Percentiles rank a stretch among this genome's conserved stretches.
These are phyloP conservation scores for Malthinus seriepunctatus DNA, from an alignment of 2,888 invertebrate species.

Conservation along the genomic window DNA sequence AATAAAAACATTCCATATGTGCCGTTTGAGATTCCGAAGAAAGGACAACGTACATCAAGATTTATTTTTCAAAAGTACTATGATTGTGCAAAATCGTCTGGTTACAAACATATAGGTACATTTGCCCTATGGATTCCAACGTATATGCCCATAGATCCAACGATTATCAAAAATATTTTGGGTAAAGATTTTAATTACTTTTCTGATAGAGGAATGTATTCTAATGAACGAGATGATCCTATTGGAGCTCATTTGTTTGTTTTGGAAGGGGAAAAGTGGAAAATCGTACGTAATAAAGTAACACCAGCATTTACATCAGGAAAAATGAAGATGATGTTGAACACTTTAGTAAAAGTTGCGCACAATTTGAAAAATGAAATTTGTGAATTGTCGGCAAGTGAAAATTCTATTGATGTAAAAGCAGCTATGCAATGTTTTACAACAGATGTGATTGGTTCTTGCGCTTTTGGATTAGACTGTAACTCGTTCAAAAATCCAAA, in stretches of 20 bases:
- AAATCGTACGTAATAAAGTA: conserved; percentile 54
- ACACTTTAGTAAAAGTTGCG: conserved; percentile 21
- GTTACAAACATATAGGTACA: not conserved
- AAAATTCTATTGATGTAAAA: conserved; percentile 42
- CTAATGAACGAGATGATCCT: conserved; percentile 60
- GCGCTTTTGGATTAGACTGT: conserved; percentile 61
- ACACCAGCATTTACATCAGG: conserved; percentile 2
- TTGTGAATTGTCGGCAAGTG: conserved; percentile 39
- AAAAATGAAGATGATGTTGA: conserved; percentile 51
- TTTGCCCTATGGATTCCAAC: not conserved
- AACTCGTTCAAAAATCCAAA: conserved; percentile 49
- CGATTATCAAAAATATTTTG: conserved; percentile 50
- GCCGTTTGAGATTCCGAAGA: too few species aligned
- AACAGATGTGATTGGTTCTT: conserved; percentile 61
- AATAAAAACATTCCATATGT: too few species aligned
- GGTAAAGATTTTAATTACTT: conserved; percentile 62
- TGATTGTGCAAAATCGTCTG: not conserved
- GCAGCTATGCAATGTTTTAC: conserved; percentile 59
- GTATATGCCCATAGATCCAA: not conserved
- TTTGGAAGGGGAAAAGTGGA: conserved; percentile 62
- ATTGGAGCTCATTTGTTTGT: conserved; percentile 61
- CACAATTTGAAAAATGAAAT: not conserved
- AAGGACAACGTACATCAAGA: too few species aligned
- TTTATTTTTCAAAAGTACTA: too few species aligned
- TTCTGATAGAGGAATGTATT: conserved; percentile 62